These are phyloP conservation scores for Tinamus major DNA, from an alignment of 2,797 vertebrate species.

Conservation along the genomic window DNA sequence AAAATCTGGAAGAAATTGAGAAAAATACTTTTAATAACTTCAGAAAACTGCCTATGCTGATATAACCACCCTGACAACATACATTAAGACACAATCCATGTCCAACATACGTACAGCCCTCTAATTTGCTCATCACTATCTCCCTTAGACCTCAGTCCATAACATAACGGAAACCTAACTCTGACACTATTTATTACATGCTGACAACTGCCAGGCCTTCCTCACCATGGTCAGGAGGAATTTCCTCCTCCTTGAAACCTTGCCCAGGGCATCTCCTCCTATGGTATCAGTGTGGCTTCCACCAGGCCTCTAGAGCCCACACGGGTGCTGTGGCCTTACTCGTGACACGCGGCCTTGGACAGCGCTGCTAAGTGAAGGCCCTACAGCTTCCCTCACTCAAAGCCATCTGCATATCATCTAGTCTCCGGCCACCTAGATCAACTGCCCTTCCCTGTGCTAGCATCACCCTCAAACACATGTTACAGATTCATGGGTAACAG, in stretches of 20 bases:
- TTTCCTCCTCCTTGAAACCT: neutral
- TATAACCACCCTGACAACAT: neutral
- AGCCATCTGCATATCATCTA: neutral
- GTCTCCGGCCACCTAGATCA: neutral
- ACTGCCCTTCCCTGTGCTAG: neutral
- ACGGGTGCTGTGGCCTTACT: neutral
- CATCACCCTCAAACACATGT: slow-evolving; percentile 3
- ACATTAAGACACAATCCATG: rapidly evolving
- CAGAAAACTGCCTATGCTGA: too few relatives aligned
- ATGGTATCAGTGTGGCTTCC: neutral
- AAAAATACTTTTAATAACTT: too few relatives aligned
- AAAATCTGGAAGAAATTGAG: too few relatives aligned
- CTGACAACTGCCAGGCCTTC: neutral
- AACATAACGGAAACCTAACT: neutral
- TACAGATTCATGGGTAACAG: slow-evolving; percentile 61
- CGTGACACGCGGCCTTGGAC: neutral
- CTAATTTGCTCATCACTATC: neutral
- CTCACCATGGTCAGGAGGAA: neutral
- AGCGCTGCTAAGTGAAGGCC: neutral
- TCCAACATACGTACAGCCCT: neutral
- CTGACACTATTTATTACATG: neutral
- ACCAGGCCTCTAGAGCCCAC: neutral
- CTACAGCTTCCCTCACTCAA: neutral
- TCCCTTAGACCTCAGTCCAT: neutral
- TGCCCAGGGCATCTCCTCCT: neutral